These are phyloP conservation scores for Lasioglossum calceatum DNA, from an alignment of 2,888 invertebrate species.

Conservation along the genomic window DNA sequence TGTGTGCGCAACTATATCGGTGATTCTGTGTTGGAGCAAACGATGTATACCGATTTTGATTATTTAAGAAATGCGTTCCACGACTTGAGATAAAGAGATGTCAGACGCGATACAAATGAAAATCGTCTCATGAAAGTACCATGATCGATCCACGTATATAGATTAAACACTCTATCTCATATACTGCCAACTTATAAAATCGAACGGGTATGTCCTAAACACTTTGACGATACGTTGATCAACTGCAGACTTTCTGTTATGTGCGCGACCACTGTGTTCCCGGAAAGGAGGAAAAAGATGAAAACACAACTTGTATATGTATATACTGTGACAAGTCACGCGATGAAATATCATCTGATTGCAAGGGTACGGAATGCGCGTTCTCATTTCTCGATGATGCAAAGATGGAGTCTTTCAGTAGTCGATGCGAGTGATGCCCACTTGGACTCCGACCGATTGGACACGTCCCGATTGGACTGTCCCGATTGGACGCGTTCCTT, in stretches of 20 bases:
- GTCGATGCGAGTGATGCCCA: no score
- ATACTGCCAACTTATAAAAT: conserved; percentile 69
- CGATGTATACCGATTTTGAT: conserved; percentile 17
- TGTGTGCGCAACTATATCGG: conserved; percentile 57
- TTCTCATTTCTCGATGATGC: no score
- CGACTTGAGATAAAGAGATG: not conserved
- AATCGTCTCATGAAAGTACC: conserved; percentile 38
- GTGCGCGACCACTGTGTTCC: conserved; percentile 58
- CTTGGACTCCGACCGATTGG: no score
- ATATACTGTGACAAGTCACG: conserved; percentile 32
- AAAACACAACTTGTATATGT: conserved; percentile 33
- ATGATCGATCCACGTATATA: conserved; percentile 65
- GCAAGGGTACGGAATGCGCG: no score
- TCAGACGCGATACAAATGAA: conserved; percentile 3
- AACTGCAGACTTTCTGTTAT: conserved; percentile 44
- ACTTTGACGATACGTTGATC: conserved; percentile 31
- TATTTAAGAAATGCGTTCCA: conserved; percentile 19
- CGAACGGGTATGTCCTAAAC: conserved; percentile 42
- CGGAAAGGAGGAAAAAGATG: conserved; percentile 31
- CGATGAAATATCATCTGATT: conserved; percentile 9
- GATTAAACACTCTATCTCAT: conserved; percentile 63
- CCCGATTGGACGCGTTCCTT: no score
- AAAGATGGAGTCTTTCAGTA: no score
- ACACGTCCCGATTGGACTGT: no score
- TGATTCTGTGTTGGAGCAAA: conserved; percentile 32